Conservation (phyloP, 2,888 invertebrate species). For the Lymantria monacha region DNA sequence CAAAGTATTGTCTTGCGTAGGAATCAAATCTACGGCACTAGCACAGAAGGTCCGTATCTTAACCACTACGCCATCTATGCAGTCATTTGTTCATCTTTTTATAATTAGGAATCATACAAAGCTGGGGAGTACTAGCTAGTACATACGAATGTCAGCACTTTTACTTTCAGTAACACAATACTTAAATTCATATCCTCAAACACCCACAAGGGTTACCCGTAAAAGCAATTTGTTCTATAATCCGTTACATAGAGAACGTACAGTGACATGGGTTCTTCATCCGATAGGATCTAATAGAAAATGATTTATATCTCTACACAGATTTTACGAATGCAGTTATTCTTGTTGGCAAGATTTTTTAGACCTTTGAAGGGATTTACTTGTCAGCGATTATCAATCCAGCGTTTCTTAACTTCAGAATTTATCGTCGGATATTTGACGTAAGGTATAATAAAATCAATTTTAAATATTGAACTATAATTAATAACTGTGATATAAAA, state of each 20-base stretch:
- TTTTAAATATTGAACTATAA: too few species aligned
- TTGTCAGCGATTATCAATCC: not conserved
- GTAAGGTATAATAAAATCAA: not conserved
- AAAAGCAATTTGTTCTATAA: conserved; percentile 35
- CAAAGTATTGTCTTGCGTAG: too few species aligned
- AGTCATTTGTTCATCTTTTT: too few species aligned
- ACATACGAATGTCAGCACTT: not conserved
- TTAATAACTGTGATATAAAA: too few species aligned
- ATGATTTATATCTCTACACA: conserved; percentile 26
- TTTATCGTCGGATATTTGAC: too few species aligned
- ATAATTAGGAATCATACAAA: too few species aligned
- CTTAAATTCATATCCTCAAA: conserved; percentile 5
- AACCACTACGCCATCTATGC: too few species aligned
- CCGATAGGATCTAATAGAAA: conserved; percentile 23
- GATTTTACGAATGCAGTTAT: conserved; percentile 22
- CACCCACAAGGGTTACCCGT: conserved; percentile 13
- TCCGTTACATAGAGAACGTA: conserved; percentile 26
- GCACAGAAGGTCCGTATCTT: too few species aligned
- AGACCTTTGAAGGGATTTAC: conserved; percentile 5
- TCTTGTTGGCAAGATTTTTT: conserved; percentile 14
- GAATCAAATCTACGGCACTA: too few species aligned
- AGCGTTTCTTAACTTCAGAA: too few species aligned
- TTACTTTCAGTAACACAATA: conserved; percentile 11
- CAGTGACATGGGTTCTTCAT: conserved; percentile 27
- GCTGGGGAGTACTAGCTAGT: too few species aligned